Evolutionary conservation across 2,888 invertebrate species (phyloP).

Genomic region (Adelognathus sp.): DNA sequence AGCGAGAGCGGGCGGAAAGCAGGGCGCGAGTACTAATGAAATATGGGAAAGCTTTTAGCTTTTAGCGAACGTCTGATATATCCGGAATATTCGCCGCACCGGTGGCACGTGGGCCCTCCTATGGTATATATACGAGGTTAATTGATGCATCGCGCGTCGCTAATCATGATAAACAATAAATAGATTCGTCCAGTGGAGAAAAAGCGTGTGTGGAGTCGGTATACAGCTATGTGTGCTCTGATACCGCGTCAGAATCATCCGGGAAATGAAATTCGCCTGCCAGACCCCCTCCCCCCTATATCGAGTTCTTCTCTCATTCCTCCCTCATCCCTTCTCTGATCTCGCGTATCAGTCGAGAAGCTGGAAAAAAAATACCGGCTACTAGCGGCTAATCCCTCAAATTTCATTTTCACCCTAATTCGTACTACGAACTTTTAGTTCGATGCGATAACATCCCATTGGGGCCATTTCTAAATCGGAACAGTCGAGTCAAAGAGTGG

Average conservation of each 20-base stretch:
- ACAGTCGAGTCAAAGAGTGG: too few species aligned
- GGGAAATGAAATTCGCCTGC: slow-evolving; percentile 6
- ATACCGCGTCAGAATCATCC: slow-evolving; percentile 1
- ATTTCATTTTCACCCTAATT: neutral
- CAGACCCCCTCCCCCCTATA: neutral
- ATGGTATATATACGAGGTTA: slow-evolving; percentile 65
- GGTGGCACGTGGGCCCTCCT: slow-evolving; percentile 58
- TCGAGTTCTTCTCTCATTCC: neutral
- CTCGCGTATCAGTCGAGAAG: neutral
- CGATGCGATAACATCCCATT: too few species aligned
- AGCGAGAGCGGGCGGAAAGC: slow-evolving; percentile 55
- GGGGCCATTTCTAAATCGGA: too few species aligned
- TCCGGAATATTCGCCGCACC: slow-evolving; percentile 68
- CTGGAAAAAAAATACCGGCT: neutral
- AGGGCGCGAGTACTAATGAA: slow-evolving; percentile 75
- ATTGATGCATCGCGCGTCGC: slow-evolving; percentile 75
- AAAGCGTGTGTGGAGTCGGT: slow-evolving; percentile 28
- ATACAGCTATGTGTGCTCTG: neutral
- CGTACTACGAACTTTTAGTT: neutral
- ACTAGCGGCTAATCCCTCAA: slow-evolving; percentile 1
- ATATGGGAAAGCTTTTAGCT: slow-evolving; percentile 79
- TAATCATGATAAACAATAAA: slow-evolving; percentile 76
- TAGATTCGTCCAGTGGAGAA: slow-evolving; percentile 63
- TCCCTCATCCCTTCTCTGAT: neutral
- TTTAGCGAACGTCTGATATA: slow-evolving; percentile 78